phyloP scores from a whole-genome alignment of 2,113 vertebrate species.

The Podarcis raffonei region DNA sequence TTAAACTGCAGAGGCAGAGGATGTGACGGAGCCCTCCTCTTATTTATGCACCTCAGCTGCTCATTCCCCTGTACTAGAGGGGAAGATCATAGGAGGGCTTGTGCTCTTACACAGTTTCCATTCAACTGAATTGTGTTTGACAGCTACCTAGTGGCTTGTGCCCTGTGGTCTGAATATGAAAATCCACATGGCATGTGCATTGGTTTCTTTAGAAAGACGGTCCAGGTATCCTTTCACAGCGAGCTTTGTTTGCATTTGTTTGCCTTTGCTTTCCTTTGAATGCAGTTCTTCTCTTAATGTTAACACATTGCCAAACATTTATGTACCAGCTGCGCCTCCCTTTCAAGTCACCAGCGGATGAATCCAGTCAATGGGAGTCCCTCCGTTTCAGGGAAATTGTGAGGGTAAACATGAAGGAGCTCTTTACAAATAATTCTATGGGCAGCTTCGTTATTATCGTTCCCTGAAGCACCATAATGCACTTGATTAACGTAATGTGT shows the following conservation, averaged over 20 bases:
- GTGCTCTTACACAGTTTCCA: neutral
- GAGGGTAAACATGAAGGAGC: neutral
- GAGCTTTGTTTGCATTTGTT: neutral
- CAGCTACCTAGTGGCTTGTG: neutral
- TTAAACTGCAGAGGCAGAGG: neutral
- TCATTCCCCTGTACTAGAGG: neutral
- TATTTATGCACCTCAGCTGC: neutral
- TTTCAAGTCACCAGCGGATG: conserved; percentile 1
- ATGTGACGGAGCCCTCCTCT: neutral
- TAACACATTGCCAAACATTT: neutral
- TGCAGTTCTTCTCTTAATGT: neutral
- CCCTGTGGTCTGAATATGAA: neutral
- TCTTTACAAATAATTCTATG: neutral
- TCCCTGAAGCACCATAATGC: neutral
- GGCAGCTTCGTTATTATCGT: neutral
- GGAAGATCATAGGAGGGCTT: neutral
- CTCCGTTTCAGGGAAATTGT: neutral
- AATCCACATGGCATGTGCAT: neutral
- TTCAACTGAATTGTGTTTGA: neutral
- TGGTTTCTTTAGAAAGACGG: neutral
- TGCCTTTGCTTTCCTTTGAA: neutral
- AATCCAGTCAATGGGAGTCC: neutral
- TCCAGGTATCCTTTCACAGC: neutral
- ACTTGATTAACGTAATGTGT: neutral
- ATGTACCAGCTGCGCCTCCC: neutral